phyloP scores from a whole-genome alignment of 2,888 invertebrate genomes.

The Theretra japonica region DNA sequence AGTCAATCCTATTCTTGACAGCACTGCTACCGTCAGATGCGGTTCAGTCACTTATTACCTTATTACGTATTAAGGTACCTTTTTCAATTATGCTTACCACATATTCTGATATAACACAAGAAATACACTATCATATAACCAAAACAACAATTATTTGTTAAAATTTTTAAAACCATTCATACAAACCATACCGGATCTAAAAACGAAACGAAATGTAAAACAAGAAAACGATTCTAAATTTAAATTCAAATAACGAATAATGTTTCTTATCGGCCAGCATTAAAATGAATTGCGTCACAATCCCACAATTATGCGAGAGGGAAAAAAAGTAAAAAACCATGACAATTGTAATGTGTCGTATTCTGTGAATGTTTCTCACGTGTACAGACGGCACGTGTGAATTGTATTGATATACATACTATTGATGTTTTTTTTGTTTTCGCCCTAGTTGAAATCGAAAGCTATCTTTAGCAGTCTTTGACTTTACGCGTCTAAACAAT shows the following conservation, averaged over 20 bases:
- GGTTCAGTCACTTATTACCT: too few relatives aligned
- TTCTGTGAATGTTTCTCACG: conserved; percentile 18
- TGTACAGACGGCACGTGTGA: conserved; percentile 17
- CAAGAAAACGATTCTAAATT: neutral
- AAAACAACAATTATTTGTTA: neutral
- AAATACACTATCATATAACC: neutral
- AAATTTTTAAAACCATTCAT: neutral
- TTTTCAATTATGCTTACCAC: too few relatives aligned
- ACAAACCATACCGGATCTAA: conserved; percentile 3
- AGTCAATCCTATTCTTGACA: too few relatives aligned
- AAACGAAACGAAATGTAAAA: neutral
- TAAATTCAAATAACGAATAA: conserved; percentile 1
- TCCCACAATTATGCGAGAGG: conserved; percentile 15
- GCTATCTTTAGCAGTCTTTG: neutral
- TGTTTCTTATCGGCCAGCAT: neutral
- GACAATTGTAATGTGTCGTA: conserved; percentile 13
- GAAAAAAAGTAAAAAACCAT: conserved; percentile 24
- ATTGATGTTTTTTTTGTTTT: conserved; percentile 7
- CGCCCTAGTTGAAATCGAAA: conserved; percentile 23
- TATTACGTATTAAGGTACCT: too few relatives aligned
- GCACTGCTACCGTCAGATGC: too few relatives aligned
- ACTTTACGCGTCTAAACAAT: too few relatives aligned
- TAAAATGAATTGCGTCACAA: conserved; percentile 23
- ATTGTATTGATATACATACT: conserved; percentile 18
- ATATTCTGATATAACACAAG: neutral